Base-by-base conservation (phyloP, 2,888 invertebrate species). In the Heterodera filipjevi region DNA sequence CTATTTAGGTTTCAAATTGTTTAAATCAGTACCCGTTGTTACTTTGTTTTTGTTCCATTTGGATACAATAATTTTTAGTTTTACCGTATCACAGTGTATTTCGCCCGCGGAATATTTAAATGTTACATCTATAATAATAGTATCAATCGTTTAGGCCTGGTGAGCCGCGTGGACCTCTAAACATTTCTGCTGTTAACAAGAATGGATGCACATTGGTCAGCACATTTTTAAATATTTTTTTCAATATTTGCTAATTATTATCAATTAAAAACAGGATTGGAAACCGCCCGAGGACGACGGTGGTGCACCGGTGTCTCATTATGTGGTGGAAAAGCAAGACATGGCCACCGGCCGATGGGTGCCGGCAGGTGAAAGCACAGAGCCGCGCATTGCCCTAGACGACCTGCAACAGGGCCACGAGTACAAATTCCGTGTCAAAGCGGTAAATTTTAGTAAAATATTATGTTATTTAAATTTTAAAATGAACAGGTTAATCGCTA, bases 331-430 rank as follows among this genome's bases (percentile, higher is more conserved):
- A 81, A 89, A 89, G 80, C 86, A 87, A 76, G 89, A 90, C 79
- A 82, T 85, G n/a, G 83, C 84, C 33, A 90, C 90, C 73, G 90
- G 89, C 46, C 83, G 87, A 70, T 92, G 91, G 91, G 85, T 87
- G 49, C 89, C 89, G 76, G 87, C 86, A 74, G 89, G 88, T 79
- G 87, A 89, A 75, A 66, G 82, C 12, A 66, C 79, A 5, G 81
- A 90, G 87, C 82, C 90, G 88, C 84, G 91, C 89, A 80, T 88
- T 81, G 84, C 87, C 76, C 94, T 95, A 39, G 95, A 95, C 85
- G 94, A 95, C 88, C 92, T 97, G 59, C 94, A 94, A 86, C 96
- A 96, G 91, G 95, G 94, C 49, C 90, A 90, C 81, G 90, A 91
- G 80, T 92, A 91, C 84, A 91, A 91, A 84, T 92, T 91, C 90